Base-by-base conservation (phyloP, 2,888 invertebrate species). In the Drosophila aldrichi region DNA sequence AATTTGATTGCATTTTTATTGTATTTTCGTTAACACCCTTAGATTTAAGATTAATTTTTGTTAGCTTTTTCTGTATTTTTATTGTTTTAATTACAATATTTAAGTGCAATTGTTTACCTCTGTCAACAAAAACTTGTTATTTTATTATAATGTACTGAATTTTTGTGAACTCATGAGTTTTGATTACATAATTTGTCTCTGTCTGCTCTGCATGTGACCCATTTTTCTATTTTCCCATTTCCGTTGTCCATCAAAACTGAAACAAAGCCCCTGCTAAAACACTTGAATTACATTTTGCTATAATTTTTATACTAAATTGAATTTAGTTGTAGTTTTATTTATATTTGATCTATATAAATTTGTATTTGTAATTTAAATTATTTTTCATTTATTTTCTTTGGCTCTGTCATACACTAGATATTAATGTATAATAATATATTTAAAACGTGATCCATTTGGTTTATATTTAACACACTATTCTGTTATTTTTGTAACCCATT, bases 1-100 rank as follows among this genome's bases (percentile, higher is more conserved):
- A 88, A 81, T 69, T 82, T 84, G 88, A 84, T 84, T 84, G 88
- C 73, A 80, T 82, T 81, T 72, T 80, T 84, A 81, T 87, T 87
- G 82, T 83, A 78, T 70, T 62, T 63, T 69, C 59, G 67, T 77
- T 73, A 52, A 66, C 38, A 18, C 56, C 69, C 59, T 63, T 64
- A 62, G 41, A 41, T 7, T 36, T 57, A 40, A 63, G n/a, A 49
- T 5, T 38, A 52, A 36, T 34, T 44, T 36, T 64, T 64, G n/a
- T 56, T 55, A n/a, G 32, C 4, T 48, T 52, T 56, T 22, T 49
- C 34, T 66, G 59, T 56, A 68, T 59, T 29, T 51, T 52, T 48
- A 22, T 22, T 10, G 44, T 61, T 58, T 9, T 22, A 49, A 43
- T 55, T 62, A 52, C 29, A 46, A 40, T 40, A 44, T 40, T 60